Evolutionary conservation across 92 coral and sea anemone genomes (phyloP), one percentile per base, ranked within the genome.

Genomic region (Isaurus tuberculatus): DNA sequence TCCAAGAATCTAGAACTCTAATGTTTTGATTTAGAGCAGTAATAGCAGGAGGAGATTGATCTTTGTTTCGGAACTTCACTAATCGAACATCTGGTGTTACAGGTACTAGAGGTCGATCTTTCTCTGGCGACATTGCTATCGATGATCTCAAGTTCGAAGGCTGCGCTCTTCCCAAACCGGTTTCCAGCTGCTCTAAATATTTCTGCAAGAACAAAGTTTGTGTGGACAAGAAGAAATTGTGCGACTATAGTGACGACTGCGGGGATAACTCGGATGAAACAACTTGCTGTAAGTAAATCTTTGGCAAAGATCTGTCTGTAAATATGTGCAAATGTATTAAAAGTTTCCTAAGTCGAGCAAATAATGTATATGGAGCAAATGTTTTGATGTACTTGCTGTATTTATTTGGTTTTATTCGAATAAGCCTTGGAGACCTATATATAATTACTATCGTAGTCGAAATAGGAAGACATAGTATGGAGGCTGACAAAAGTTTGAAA

Each of bases 221-320:
- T 67, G 91, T 90, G 61, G 86, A 86, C 44, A 85, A 6, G 15
- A 91, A 91, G 43, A 86, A 92, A 74, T 31, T 73, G 79, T 97
- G 99, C 79, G 99, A 97, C 92, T 97, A 75, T 83, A 94, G 80
- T 66, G 99, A 97, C 65, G 99, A 97, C 77, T 97, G 99, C 55
- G 99, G 99, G 8, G 99, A 97, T 74, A 83, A 84, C 29, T 90
- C 95, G 4, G 99, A 97, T 73, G 99, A 97, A 73, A 23, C 65
- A 22, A 61, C 53, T 31, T 96, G 99, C 81, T 74, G 99, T 96
- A 83, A 26, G 97, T 90, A 33, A 4, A 7, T 27, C 3, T 28
- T 55, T 17, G 26, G 9, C n/a, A n/a, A n/a, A n/a, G n/a, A 19
- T 55, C n/a, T 1, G 49, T 34, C 22, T 20, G 22, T 16, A n/a